A percentile compares a stretch with the other conserved stretches of the same genome.
Evolutionary conservation across 1,140 invertebrate species (phyloP).

Genomic region (Doryteuthis pealeii): DNA sequence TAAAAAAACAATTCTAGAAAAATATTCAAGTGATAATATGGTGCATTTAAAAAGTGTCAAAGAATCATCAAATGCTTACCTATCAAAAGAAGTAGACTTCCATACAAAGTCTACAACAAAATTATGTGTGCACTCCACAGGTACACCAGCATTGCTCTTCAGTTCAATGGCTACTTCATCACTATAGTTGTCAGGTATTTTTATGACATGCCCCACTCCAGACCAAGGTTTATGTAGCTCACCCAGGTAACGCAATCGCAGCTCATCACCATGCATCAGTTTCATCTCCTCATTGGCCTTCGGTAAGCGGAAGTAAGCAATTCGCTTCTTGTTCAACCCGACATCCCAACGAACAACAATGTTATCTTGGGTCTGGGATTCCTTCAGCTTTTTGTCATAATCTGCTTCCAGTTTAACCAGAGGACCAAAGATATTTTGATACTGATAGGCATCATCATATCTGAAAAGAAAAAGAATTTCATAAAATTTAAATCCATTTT

Average conservation of each 20-base stretch:
- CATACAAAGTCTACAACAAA: constrained; percentile 99
- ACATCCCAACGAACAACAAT: constrained; percentile 98
- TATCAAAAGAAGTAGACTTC: constrained; percentile 99
- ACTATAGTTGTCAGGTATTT: constrained; percentile 98
- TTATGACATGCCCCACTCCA: constrained; percentile 94
- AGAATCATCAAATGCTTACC: constrained; percentile 64
- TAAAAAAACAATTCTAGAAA: too few species aligned
- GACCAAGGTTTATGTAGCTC: constrained; percentile 89
- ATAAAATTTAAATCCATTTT: neutral
- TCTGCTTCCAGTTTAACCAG: constrained; percentile 97
- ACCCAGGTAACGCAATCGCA: constrained; percentile 89
- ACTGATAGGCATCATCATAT: constrained; percentile 99
- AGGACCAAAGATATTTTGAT: constrained; percentile 97
- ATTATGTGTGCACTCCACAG: constrained; percentile 88
- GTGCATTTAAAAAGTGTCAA: neutral
- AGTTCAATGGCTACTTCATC: constrained; percentile 98
- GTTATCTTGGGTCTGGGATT: constrained; percentile 97
- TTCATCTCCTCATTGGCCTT: constrained; percentile 98
- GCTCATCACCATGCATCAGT: constrained; percentile 99
- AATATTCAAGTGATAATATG: neutral
- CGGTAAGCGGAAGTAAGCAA: constrained; percentile 93
- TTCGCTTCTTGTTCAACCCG: constrained; percentile 96
- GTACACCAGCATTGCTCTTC: constrained; percentile 85
- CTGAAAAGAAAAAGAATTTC: constrained; percentile 52
- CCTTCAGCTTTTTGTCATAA: constrained; percentile 97